These are phyloP conservation scores for Tyto alba DNA, from an alignment of 2,113 vertebrate genomes.

Conservation along the genomic window DNA sequence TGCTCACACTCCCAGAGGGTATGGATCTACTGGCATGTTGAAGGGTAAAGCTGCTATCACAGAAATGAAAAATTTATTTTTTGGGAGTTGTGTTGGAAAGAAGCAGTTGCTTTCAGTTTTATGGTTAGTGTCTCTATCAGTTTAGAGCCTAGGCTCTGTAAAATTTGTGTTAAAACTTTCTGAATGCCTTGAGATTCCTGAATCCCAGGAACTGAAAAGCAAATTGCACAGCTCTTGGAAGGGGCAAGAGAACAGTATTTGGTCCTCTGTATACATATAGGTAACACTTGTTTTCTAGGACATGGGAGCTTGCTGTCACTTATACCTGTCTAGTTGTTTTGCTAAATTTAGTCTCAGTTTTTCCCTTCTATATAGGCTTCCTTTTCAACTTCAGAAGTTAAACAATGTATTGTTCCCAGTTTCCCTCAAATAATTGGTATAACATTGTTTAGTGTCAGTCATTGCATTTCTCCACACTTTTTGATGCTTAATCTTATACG, in stretches of 20 bases:
- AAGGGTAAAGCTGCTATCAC: not conserved
- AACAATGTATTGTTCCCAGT: not conserved
- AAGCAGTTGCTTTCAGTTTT: not conserved
- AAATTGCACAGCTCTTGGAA: not conserved
- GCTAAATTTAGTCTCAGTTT: not conserved
- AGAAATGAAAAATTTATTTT: not conserved
- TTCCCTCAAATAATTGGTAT: not conserved
- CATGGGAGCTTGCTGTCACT: not conserved
- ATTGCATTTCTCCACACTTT: not conserved
- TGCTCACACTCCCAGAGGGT: not conserved
- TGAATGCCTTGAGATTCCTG: not conserved
- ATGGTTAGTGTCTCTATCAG: not conserved
- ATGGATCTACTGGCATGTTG: not conserved
- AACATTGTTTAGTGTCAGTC: not conserved
- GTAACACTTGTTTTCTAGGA: not conserved
- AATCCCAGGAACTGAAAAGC: not conserved
- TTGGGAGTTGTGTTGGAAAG: not conserved
- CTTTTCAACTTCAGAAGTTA: not conserved
- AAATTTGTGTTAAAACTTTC: not conserved
- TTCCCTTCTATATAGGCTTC: not conserved
- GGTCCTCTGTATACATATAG: fast-evolving
- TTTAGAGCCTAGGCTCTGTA: not conserved
- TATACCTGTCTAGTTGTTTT: not conserved
- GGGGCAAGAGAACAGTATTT: not conserved
- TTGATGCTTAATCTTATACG: not conserved